Evolutionary conservation across 2,888 invertebrate species (phyloP), one percentile per base, ranked within the genome.

Genomic region (Seira sanloemensis): DNA sequence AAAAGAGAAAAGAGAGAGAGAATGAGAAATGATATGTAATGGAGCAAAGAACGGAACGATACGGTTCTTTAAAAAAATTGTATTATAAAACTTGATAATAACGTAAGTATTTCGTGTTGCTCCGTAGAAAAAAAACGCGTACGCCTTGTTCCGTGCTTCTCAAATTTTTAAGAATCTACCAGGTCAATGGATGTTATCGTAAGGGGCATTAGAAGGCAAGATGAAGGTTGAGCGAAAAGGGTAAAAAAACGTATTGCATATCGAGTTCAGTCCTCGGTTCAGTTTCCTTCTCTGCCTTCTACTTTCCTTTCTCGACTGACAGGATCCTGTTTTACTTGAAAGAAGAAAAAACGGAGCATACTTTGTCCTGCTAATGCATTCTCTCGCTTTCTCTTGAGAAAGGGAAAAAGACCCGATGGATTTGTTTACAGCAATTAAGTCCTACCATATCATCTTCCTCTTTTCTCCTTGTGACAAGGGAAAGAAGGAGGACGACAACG

Each of bases 361-460:
- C 25, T 67, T 23, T 67, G 21, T 21, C 25, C 37, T 12, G 37
- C 37, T 37, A 37, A 37, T 37, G 37, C 37, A 37, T 37, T 37
- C 37, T 37, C 12, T 18, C 18, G 12, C 16, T 26, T 26, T 25
- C 26, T 69, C 37, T 37, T 27, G 54, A n/a, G 27, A 21, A 58
- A 2, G 25, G 7, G 25, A 68, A 5, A 25, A 37, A 69, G 58
- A 58, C 9, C 25, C 65, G n/a, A 65, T 37, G 37, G 27, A 23
- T 65, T 62, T 26, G 78, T 65, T 78, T 58, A 62, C 46, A 65
- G 71, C 71, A 78, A 78, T 78, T 78, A 78, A 65, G 62, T 62
- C 65, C 21, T 23, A 71, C 19, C 54, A 58, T 24, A 69, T 69
- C 77, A 54, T 50, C 46, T 23, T 23, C 1, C 37, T 37, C 12